Base-by-base conservation (phyloP, 1,140 invertebrate species). In the Scaptomyza montana region DNA sequence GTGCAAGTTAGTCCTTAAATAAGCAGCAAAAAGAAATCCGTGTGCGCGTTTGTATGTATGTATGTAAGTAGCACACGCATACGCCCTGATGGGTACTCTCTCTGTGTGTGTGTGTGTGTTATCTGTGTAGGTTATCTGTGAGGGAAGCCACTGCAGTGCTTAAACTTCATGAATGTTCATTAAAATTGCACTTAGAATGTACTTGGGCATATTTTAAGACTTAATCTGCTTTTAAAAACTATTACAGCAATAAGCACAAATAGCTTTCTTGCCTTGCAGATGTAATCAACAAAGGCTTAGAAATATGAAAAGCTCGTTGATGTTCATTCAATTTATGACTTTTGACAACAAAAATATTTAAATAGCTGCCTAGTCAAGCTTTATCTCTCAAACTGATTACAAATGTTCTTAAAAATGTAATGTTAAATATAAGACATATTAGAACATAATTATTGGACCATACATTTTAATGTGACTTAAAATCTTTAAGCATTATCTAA, bases 161-260 rank as follows among this genome's bases (percentile, higher is more conserved):
- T 39, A 30, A 51, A 54, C 49, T 50, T 47, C 16, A 30, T 53
- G 53, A 60, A 59, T 61, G 28, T 68, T 50, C 57, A 46, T 68
- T 25, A 46, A 68, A 61, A 54, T 39, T 62, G 39, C 49, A 69
- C 43, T 47, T 53, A 61, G 41, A 25, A n/a, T 36, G 39, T 50
- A n/a, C 30, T 41, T 16, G 41, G 33, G 50, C 28, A 45, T 33
- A 51, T 30, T 61, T 53, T 25, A 16, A 47, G 47, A 28, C 16
- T 43, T 49, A 59, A 57, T 57, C 46, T 43, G 13, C 46, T 59
- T 59, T 41, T 50, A 41, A 25, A 49, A 59, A 41, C 46, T 57
- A 9, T 16, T 33, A 30, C 33, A 13, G 21, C 41, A 46, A 59
- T 25, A 59, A 33, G 7, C 13, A 4, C 16, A 59, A 13, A 5